Evolutionary conservation across 1,140 invertebrate genomes (phyloP).

Genomic region (Caenorhabditis inopinata): DNA sequence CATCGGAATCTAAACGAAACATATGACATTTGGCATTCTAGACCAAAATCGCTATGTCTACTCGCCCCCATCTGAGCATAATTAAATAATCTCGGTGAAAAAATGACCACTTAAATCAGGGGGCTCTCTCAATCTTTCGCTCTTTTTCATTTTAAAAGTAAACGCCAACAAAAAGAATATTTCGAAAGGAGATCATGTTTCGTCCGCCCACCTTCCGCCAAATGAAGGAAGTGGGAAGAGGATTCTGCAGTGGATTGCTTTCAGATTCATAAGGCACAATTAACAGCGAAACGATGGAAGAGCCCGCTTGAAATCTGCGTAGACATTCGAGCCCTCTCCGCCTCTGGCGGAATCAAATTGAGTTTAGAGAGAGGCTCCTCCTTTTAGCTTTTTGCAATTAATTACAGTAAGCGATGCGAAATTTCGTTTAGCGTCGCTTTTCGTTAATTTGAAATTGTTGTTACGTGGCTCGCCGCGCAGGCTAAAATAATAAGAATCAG

Average conservation of each 20-base stretch:
- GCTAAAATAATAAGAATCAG: not conserved
- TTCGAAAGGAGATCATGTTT: conserved; percentile 22
- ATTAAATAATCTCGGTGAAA: not conserved
- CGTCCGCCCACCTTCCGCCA: conserved; percentile 29
- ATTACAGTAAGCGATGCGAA: conserved; percentile 14
- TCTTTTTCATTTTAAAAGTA: not conserved
- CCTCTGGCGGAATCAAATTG: not conserved
- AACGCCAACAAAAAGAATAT: conserved; percentile 10
- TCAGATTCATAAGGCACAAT: conserved; percentile 10
- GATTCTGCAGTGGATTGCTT: not conserved
- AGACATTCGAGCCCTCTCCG: not conserved
- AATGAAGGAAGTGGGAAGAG: not conserved
- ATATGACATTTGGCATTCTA: too few relatives aligned
- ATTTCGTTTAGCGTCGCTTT: not conserved
- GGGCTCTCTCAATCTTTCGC: too few relatives aligned
- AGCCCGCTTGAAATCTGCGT: not conserved
- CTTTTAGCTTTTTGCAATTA: not conserved
- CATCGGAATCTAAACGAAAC: too few relatives aligned
- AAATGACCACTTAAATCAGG: too few relatives aligned
- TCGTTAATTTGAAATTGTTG: conserved; percentile 13
- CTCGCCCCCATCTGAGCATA: not conserved
- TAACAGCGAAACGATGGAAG: not conserved
- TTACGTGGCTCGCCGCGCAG: not conserved
- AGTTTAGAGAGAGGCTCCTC: not conserved
- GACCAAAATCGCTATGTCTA: not conserved